Evolutionary conservation across 2,797 vertebrate genomes (phyloP), one percentile per base, ranked within the genome.

Genomic region (Craterocephalus amniculus): DNA sequence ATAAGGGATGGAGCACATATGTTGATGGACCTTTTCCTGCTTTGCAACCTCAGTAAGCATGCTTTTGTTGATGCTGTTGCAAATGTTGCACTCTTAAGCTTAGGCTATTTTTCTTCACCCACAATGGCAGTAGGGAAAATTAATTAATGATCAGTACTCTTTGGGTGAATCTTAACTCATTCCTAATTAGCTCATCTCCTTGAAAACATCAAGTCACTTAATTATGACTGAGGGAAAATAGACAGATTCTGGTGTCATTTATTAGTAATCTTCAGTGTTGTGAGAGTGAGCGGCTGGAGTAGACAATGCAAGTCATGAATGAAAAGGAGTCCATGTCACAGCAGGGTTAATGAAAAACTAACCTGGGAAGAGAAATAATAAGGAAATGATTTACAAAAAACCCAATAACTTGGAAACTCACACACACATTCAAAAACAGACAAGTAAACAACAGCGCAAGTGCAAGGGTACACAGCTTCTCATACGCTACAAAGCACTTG

Each of bases 321-420:
- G 79, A 91, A 87, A 89, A 76, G 75, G 83, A 87, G 83, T 88
- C 78, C 76, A 81, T 91, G 88, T 88, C 79, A 72, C 75, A 12
- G 72, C 72, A 8, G 81, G 89, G 88, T 92, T 91, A 91, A 91
- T 91, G 86, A 89, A 90, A 86, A 83, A 90, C 88, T 83, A 83
- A 89, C 84, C 79, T 86, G 83, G 81, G 86, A 88, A 89, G 84
- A 90, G 88, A 90, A 86, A 89, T 89, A 86, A 79, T 82, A 87
- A 84, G 84, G 86, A 54, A 88, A 91, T 86, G 80, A 90, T 89
- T 92, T 70, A 85, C 83, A 67, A 56, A 24, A 80, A 55, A 29
- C 6, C 43, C 67, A 78, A 79, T 36, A 75, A 66, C 64, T 63
- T 64, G 18, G 29, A 70, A 64, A 83, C 62, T 65, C 62, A 78